Percentiles rank a stretch among this genome's conserved stretches.
Evolutionary conservation across 2,113 vertebrate species (phyloP).

Genomic region (Blennius ocellaris): DNA sequence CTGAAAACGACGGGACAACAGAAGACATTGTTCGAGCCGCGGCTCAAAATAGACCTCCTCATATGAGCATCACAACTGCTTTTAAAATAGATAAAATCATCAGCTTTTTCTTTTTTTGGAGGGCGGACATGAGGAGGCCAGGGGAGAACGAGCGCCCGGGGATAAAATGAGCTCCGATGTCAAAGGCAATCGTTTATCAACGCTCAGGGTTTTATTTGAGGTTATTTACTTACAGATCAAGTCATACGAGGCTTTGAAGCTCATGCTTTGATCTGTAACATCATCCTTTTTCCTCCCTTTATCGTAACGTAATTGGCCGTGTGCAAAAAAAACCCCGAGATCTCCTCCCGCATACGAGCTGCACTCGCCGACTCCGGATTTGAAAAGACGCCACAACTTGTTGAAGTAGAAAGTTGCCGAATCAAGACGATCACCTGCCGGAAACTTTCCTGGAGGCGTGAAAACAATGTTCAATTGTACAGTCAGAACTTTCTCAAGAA

Average conservation of each 20-base stretch:
- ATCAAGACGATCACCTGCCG: background rate
- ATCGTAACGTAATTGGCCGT: background rate
- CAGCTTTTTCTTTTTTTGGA: slow-evolving; percentile 23
- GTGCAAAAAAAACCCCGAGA: background rate
- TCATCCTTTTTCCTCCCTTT: background rate
- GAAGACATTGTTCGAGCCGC: slow-evolving; percentile 4
- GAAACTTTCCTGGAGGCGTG: background rate
- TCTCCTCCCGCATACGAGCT: background rate
- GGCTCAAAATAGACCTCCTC: slow-evolving; percentile 50
- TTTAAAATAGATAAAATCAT: slow-evolving; percentile 42
- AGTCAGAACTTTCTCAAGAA: too few species aligned
- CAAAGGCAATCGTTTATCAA: slow-evolving; percentile 19
- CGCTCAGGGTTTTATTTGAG: background rate
- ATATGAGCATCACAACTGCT: slow-evolving; percentile 58
- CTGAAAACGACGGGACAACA: slow-evolving; percentile 24
- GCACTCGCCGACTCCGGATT: background rate
- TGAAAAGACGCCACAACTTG: background rate
- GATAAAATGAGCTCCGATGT: slow-evolving; percentile 12
- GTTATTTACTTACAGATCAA: background rate
- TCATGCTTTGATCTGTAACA: background rate
- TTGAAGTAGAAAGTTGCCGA: background rate
- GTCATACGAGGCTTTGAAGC: background rate
- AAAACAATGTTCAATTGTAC: background rate
- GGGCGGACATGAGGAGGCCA: background rate
- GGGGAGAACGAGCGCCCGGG: background rate